phyloP scores from a whole-genome alignment of 2,113 vertebrate species.

The Picathartes gymnocephalus region DNA sequence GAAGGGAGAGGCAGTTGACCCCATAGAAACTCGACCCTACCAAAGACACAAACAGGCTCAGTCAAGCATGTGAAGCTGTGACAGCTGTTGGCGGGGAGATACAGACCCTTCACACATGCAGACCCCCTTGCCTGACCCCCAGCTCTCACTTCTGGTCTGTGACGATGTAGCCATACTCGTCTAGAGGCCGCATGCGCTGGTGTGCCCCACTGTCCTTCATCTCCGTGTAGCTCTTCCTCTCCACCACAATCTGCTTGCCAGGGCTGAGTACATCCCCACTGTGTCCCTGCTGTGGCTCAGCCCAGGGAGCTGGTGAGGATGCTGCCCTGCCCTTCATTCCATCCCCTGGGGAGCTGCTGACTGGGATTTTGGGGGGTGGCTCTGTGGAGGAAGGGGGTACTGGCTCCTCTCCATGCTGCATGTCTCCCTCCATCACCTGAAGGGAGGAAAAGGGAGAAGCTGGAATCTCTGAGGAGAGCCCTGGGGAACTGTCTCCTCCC shows the following conservation, averaged over 20 bases:
- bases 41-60: background rate
- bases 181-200: constrained; percentile 42
- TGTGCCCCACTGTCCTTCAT: background rate
- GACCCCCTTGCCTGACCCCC: background rate
- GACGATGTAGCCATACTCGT: constrained; percentile 93
- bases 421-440: constrained; percentile 68
- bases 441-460: background rate
- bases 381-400: background rate
- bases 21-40: background rate
- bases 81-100: background rate
- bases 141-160: constrained; percentile 88
- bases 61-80: rapidly evolving
- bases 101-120: background rate
- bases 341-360: constrained; percentile 7
- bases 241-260: background rate
- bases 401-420: constrained; percentile 41
- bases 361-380: background rate
- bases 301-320: background rate
- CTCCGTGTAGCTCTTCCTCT: constrained; percentile 44
- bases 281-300: background rate
- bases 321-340: background rate
- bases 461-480: background rate
- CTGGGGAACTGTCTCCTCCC: background rate
- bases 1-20: background rate
- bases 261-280: background rate